A percentile compares a stretch with the other conserved stretches of the same genome.
Evolutionary conservation across 2,888 invertebrate species (phyloP).

Genomic region (Netelia melanura): DNA sequence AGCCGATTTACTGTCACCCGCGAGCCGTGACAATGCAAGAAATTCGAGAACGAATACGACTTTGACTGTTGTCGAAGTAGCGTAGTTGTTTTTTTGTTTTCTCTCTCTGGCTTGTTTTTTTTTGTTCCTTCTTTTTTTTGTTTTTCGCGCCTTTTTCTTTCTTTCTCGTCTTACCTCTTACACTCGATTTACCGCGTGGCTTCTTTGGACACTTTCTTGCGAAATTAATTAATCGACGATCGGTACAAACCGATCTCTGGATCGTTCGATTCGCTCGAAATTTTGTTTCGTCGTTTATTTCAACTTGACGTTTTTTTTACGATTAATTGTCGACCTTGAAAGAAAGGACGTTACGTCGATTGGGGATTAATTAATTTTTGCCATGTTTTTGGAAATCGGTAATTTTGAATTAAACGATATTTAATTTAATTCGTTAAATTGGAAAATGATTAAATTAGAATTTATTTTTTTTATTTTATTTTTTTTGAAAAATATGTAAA

Average conservation of each 20-base stretch:
- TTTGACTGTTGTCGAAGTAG: slow-evolving; percentile 35
- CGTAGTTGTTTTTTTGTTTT: slow-evolving; percentile 32
- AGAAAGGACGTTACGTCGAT: too few relatives aligned
- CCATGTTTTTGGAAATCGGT: too few relatives aligned
- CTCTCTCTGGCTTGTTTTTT: slow-evolving; percentile 14
- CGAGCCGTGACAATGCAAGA: slow-evolving; percentile 69
- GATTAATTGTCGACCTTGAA: neutral
- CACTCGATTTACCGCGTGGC: slow-evolving; percentile 21
- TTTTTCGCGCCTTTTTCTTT: slow-evolving; percentile 15
- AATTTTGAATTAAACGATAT: too few relatives aligned
- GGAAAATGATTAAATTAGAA: too few relatives aligned
- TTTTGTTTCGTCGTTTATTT: slow-evolving; percentile 32
- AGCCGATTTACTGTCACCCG: slow-evolving; percentile 68
- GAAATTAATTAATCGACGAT: slow-evolving; percentile 63
- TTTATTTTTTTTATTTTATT: neutral
- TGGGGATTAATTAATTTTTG: too few relatives aligned
- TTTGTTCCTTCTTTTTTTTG: slow-evolving; percentile 12
- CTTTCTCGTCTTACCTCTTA: slow-evolving; percentile 29
- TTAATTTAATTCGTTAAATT: too few relatives aligned
- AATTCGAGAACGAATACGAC: slow-evolving; percentile 42
- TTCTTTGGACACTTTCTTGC: slow-evolving; percentile 61
- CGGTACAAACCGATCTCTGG: slow-evolving; percentile 50
- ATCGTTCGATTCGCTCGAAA: slow-evolving; percentile 27
- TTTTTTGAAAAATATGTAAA: too few relatives aligned
- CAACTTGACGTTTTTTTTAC: neutral